Conservation (phyloP, 2,888 invertebrate species). For the Tipula confusa region DNA sequence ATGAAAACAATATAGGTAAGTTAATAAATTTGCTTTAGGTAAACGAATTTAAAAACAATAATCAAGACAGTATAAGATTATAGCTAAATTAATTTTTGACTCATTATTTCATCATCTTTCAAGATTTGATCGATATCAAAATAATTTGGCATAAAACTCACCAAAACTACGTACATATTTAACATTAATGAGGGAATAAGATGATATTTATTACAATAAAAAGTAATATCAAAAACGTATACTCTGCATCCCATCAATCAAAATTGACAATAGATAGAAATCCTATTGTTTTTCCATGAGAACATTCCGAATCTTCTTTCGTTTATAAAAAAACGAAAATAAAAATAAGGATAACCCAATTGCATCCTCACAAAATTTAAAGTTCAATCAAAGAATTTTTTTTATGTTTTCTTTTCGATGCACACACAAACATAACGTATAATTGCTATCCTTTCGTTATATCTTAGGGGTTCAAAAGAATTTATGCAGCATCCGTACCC, state of each 20-base stretch:
- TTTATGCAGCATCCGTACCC: not conserved
- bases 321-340: not conserved
- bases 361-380: not conserved
- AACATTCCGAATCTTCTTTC: not conserved
- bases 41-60: not conserved
- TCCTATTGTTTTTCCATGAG: not conserved
- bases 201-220: too few relatives aligned
- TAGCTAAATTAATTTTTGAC: too few relatives aligned
- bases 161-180: too few relatives aligned
- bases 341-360: not conserved
- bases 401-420: not conserved
- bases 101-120: too few relatives aligned
- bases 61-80: not conserved
- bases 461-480: not conserved
- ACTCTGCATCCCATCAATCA: not conserved
- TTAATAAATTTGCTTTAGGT: not conserved
- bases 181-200: too few relatives aligned
- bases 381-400: not conserved
- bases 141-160: too few relatives aligned
- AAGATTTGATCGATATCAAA: too few relatives aligned
- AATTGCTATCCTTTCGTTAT: not conserved
- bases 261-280: not conserved
- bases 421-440: not conserved
- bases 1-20: constrained; percentile 9
- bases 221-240: too few relatives aligned